These are phyloP conservation scores for Temnothorax longispinosus DNA, from an alignment of 1,140 invertebrate genomes.

Conservation along the genomic window DNA sequence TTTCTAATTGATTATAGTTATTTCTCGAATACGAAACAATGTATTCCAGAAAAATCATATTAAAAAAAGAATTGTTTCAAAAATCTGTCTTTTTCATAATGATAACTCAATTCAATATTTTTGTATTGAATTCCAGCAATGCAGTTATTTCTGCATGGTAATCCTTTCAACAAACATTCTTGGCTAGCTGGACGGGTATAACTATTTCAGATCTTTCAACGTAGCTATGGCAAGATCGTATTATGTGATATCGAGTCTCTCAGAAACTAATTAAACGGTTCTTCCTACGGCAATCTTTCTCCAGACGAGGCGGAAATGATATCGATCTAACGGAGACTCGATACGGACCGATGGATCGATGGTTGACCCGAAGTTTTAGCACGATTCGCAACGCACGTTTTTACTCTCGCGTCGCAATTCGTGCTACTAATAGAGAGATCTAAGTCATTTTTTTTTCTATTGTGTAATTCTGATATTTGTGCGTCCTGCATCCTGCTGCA, in stretches of 20 bases:
- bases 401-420: neutral
- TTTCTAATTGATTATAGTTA: neutral
- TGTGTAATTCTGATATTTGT: neutral
- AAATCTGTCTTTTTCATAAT: neutral
- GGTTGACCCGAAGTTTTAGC: neutral
- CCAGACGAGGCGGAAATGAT: conserved; percentile 33
- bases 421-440: neutral
- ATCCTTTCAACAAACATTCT: neutral
- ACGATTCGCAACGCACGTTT: neutral
- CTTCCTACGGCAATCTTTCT: conserved; percentile 1
- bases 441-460: neutral
- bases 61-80: neutral
- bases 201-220: conserved; percentile 48
- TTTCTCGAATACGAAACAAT: neutral
- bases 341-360: conserved; percentile 22
- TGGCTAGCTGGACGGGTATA: conserved; percentile 24
- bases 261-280: conserved; percentile 45
- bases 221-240: conserved; percentile 17
- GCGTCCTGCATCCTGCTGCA: too few relatives aligned
- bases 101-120: neutral
- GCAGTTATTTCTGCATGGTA: neutral
- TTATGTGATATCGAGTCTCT: conserved; percentile 5
- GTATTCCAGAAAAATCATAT: neutral
- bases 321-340: conserved; percentile 25
- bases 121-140: neutral